Base-by-base conservation (phyloP, 1,140 invertebrate genomes). In the Atopsyche davidsoni region DNA sequence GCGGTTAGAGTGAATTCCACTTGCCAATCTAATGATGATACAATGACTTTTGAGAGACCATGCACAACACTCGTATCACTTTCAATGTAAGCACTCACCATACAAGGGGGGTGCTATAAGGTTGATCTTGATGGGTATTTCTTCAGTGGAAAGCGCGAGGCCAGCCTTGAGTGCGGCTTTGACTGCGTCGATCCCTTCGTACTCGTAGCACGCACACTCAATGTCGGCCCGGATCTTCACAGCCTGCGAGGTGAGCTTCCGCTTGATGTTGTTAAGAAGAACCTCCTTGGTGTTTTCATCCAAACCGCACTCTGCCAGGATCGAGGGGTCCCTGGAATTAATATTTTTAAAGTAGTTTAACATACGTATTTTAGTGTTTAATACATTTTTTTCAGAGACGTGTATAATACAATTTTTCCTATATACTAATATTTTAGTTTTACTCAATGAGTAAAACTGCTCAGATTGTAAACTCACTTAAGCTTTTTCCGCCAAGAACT, bases 151-250 rank as follows among this genome's bases (percentile, higher is more conserved):
- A 28, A 92, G 77, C 40, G 86, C 83, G n/a, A 99, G 79, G 2
- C 97, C 97, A 64, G 89, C 80, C 68, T 83, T 88, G 2, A 99
- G 72, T 0, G 97, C 94, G 49, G 84, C 77, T 70, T 98, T 98
- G 0, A 99, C 95, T 28, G 97, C 97, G 79, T 99, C 96, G 61
- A 99, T 97, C 21, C 97, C 97, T 71, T 99, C 96, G 65, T 97
- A 98, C 3, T 90, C 94, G 64, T 96, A 99, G 73, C 96, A 99
- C 0, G 94, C 93, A 59, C 96, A 96, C 75, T 99, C 95, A 62
- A 99, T 92, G 66, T 99, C 96, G 18, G 95, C 89, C 62, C 96
- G 79, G 49, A 98, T 96, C 79, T 99, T 99, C 0, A 99, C 92
- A 14, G 95, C 92, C 72, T 98, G 96, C 14, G 95, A 96, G 24